phyloP scores from a whole-genome alignment of 2,888 invertebrate species.

The Keiferia lycopersicella region DNA sequence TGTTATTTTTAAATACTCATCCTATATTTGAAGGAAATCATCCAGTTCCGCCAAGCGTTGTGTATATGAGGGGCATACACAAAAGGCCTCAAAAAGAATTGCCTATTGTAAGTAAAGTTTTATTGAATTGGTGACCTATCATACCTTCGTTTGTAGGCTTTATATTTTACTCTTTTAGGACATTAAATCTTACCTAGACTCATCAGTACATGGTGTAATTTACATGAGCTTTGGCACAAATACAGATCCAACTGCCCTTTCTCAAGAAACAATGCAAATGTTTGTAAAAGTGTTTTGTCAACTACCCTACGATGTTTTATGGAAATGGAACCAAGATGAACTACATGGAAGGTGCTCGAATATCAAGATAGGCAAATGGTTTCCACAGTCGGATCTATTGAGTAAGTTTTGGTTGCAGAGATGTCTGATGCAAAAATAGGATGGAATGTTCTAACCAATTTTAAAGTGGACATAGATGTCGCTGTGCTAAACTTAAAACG shows the following conservation, averaged over 20 bases:
- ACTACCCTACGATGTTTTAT: slow-evolving; percentile 55
- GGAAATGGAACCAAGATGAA: slow-evolving; percentile 56
- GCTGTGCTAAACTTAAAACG: too few species aligned
- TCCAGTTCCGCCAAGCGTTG: slow-evolving; percentile 58
- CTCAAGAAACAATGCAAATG: slow-evolving; percentile 43
- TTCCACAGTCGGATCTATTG: slow-evolving; percentile 45
- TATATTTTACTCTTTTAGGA: slow-evolving; percentile 46
- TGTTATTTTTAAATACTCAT: slow-evolving; percentile 64
- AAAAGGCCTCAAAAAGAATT: slow-evolving; percentile 48
- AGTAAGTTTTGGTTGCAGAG: too few species aligned
- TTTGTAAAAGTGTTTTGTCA: slow-evolving; percentile 50
- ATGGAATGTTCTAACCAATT: too few species aligned
- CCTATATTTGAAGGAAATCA: slow-evolving; percentile 52
- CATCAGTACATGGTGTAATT: slow-evolving; percentile 52
- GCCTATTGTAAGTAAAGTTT: slow-evolving; percentile 46
- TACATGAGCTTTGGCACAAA: slow-evolving; percentile 62
- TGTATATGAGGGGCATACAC: slow-evolving; percentile 64
- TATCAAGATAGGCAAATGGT: slow-evolving; percentile 43
- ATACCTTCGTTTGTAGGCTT: too few species aligned
- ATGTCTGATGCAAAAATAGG: too few species aligned
- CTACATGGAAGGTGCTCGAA: slow-evolving; percentile 43
- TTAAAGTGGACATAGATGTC: too few species aligned
- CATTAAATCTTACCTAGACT: slow-evolving; percentile 48
- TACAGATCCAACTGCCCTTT: slow-evolving; percentile 45
- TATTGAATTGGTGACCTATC: slow-evolving; percentile 8